A percentile compares a stretch with the other conserved stretches of the same genome.
Evolutionary conservation across 2,113 vertebrate species (phyloP).

Genomic region (Notechis scutatus): DNA sequence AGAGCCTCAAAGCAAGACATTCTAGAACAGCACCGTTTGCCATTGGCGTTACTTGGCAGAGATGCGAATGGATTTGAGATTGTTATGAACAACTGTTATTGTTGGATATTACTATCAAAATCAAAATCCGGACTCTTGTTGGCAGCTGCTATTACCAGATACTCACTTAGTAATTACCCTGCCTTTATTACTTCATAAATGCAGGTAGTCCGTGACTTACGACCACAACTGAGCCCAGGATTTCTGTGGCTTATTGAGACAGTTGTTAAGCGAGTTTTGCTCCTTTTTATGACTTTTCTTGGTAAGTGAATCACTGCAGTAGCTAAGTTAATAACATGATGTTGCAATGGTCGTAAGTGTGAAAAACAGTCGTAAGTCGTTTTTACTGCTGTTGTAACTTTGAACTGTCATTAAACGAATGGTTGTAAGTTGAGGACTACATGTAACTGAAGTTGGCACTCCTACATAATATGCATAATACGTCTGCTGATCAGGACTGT

Average conservation of each 20-base stretch:
- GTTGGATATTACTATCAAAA: background rate
- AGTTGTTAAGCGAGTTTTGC: background rate
- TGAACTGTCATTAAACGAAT: background rate
- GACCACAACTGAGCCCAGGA: background rate
- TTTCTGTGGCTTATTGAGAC: background rate
- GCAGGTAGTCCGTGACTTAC: background rate
- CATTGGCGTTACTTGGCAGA: background rate
- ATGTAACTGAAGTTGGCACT: background rate
- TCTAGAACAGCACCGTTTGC: background rate
- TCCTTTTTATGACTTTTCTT: background rate
- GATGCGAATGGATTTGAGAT: background rate
- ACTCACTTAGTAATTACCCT: background rate
- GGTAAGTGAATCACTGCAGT: background rate
- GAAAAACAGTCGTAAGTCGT: background rate
- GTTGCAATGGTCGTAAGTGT: background rate
- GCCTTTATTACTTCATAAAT: background rate
- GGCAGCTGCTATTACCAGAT: background rate
- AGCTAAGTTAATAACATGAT: background rate
- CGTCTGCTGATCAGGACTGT: background rate
- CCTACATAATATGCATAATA: background rate
- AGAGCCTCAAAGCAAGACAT: background rate
- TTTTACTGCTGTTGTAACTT: background rate
- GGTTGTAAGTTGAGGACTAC: background rate
- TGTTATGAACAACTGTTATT: too few species aligned
- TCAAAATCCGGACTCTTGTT: background rate